These are phyloP conservation scores for Grus americana DNA, from an alignment of 2,113 vertebrate species.

Conservation along the genomic window DNA sequence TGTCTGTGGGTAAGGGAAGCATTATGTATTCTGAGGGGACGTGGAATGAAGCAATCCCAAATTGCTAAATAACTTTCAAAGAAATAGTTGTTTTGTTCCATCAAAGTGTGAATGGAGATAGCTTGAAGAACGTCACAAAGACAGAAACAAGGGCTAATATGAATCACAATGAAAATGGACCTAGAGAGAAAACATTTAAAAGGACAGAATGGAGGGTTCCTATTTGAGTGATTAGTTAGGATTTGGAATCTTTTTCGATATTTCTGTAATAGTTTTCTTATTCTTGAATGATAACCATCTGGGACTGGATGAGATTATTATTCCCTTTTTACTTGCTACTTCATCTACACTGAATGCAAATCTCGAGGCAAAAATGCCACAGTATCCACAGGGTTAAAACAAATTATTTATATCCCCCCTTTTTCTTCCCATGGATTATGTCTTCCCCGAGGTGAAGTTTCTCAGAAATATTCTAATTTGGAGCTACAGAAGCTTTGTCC, in stretches of 20 bases:
- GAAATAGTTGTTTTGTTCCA: constrained; percentile 17
- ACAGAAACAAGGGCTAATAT: neutral
- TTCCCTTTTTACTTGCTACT: neutral
- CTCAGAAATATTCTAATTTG: constrained; percentile 18
- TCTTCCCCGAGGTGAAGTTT: neutral
- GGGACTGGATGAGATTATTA: neutral
- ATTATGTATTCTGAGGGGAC: neutral
- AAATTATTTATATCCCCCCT: neutral
- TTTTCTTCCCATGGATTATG: neutral
- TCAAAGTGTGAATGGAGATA: neutral
- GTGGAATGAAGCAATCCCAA: neutral
- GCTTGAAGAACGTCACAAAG: neutral
- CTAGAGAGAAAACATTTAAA: neutral
- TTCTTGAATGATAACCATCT: neutral
- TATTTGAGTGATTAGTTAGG: neutral
- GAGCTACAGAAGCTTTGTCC: constrained; percentile 35
- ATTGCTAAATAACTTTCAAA: constrained; percentile 29
- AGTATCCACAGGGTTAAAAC: constrained; percentile 9
- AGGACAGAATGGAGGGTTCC: neutral
- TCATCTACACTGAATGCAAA: neutral
- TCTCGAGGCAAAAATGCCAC: neutral
- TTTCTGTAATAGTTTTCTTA: neutral
- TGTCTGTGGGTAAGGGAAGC: neutral
- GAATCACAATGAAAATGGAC: neutral
- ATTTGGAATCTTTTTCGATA: neutral